Evolutionary conservation across 2,113 vertebrate genomes (phyloP).

Genomic region (Picathartes gymnocephalus): DNA sequence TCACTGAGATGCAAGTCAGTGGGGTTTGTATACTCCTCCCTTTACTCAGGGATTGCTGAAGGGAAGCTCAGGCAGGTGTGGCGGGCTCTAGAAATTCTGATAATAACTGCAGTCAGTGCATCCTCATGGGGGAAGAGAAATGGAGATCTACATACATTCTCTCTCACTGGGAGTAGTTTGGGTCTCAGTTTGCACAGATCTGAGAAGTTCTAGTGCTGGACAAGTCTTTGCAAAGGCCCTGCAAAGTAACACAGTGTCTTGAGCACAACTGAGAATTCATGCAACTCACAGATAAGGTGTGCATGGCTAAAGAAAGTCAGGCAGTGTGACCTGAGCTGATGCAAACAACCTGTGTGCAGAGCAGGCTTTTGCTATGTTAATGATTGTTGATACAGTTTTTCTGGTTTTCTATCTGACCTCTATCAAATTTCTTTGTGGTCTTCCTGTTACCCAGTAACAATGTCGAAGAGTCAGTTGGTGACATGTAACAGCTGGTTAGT

Average conservation of each 20-base stretch:
- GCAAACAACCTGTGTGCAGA: neutral
- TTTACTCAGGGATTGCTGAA: neutral
- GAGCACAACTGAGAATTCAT: neutral
- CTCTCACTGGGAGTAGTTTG: neutral
- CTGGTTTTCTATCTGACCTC: neutral
- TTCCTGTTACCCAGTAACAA: neutral
- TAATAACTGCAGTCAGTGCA: neutral
- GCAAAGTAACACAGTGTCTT: neutral
- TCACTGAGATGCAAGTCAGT: neutral
- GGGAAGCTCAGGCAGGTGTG: neutral
- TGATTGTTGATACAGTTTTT: neutral
- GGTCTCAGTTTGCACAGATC: neutral
- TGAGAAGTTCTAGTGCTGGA: neutral
- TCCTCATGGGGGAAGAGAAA: accelerated
- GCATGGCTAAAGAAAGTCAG: neutral
- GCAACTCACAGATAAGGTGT: neutral
- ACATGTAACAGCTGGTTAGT: neutral
- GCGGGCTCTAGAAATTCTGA: neutral
- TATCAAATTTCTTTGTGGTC: neutral
- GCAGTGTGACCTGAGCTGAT: neutral
- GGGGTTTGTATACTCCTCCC: neutral
- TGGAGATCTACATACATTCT: neutral
- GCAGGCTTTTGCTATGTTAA: neutral
- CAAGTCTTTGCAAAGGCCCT: neutral
- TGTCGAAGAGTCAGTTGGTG: neutral